These are phyloP conservation scores for Sapayoa aenigma DNA, from an alignment of 2,113 vertebrate species.

Conservation along the genomic window DNA sequence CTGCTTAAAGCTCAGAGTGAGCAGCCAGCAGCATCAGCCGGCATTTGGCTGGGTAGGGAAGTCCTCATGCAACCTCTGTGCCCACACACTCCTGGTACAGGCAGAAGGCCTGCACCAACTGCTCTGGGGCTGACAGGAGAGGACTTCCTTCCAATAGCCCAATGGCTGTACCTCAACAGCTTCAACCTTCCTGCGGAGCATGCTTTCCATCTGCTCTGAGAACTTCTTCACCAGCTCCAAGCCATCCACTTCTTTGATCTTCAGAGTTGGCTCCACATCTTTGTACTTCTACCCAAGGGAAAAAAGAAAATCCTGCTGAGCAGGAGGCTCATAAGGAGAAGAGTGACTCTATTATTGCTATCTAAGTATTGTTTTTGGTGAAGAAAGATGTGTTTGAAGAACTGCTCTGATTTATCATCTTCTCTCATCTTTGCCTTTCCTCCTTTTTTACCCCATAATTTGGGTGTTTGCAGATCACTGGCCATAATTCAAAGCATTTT, in stretches of 20 bases:
- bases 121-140: not conserved
- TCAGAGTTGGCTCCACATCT: slow-evolving; percentile 85
- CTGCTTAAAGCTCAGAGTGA: slow-evolving; percentile 30
- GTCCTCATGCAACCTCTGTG: not conserved
- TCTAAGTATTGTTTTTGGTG: not conserved
- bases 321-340: not conserved
- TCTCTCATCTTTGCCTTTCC: not conserved
- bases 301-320: not conserved
- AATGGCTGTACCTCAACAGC: slow-evolving; percentile 82
- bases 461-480: not conserved
- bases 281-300: slow-evolving; percentile 85
- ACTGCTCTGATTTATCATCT: not conserved
- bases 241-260: slow-evolving; percentile 90
- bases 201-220: slow-evolving; percentile 92
- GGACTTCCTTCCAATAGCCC: not conserved
- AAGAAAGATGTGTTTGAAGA: not conserved
- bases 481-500: not conserved
- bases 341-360: not conserved
- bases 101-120: not conserved
- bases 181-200: slow-evolving; percentile 92
- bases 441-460: not conserved
- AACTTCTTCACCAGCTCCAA: slow-evolving; percentile 88
- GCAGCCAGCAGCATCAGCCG: slow-evolving; percentile 39
- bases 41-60: not conserved
- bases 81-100: not conserved